Conservation (phyloP, 2,797 vertebrate genomes). For the Sciurus carolinensis region DNA sequence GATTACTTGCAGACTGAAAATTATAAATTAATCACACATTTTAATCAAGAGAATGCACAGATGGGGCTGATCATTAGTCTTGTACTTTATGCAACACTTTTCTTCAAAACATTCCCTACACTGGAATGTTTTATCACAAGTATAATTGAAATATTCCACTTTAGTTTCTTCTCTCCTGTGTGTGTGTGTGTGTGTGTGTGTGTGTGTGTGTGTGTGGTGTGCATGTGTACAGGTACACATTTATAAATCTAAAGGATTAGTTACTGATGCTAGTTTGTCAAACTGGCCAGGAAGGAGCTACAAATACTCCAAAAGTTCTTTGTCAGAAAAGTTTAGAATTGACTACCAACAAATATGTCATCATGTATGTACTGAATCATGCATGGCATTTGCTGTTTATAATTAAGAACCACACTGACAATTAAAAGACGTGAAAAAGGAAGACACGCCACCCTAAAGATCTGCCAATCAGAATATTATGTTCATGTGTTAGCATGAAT, state of each 20-base stretch:
- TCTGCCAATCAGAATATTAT: conserved; percentile 84
- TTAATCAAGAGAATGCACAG: not conserved
- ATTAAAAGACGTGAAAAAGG: conserved; percentile 84
- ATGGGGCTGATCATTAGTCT: not conserved
- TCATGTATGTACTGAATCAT: conserved; percentile 25
- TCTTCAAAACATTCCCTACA: not conserved
- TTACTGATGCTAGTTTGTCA: not conserved
- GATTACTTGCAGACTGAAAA: conserved; percentile 60
- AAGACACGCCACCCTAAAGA: conserved; percentile 82
- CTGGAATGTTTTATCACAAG: not conserved
- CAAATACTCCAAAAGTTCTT: not conserved
- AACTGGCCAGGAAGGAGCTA: not conserved
- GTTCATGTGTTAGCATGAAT: conserved; percentile 83
- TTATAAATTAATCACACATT: conserved; percentile 6
- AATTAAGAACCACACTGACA: conserved; percentile 74
- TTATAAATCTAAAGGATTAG: not conserved
- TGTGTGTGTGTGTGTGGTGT: no score
- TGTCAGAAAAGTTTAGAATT: conserved; percentile 73
- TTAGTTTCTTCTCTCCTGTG: not conserved
- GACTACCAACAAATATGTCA: conserved; percentile 52
- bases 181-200: not conserved
- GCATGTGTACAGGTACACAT: not conserved
- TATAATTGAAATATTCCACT: not conserved
- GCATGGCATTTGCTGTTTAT: conserved; percentile 80
- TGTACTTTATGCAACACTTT: not conserved